phyloP scores from a whole-genome alignment of 1,140 invertebrate species.

The Trypoxylus dichotomus region DNA sequence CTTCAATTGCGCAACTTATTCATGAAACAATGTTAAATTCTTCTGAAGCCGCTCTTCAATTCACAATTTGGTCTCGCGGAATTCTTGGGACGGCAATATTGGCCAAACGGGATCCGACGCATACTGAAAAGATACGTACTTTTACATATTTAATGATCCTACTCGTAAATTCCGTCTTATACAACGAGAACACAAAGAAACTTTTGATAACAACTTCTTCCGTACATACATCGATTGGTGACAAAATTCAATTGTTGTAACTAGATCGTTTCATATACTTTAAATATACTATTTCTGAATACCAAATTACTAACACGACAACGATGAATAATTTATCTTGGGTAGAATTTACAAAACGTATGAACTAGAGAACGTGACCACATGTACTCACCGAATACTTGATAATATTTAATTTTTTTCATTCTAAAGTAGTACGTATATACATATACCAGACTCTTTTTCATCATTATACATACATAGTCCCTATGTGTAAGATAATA shows the following conservation, averaged over 20 bases:
- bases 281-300: constrained; percentile 3
- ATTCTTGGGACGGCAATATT: constrained; percentile 17
- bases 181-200: constrained; percentile 6
- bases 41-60: constrained; percentile 4
- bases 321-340: neutral
- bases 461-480: no score
- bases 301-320: neutral
- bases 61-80: constrained; percentile 7
- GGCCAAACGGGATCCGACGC: neutral
- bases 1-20: constrained; percentile 6
- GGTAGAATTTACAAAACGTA: neutral
- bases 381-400: neutral
- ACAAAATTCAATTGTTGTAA: neutral
- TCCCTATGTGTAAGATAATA: no score
- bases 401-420: neutral
- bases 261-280: neutral
- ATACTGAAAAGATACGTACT: constrained; percentile 11
- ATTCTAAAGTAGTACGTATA: neutral
- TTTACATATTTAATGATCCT: constrained; percentile 25
- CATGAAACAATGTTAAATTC: constrained; percentile 4
- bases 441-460: no score
- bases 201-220: constrained; percentile 22
- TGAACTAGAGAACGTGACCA: neutral
- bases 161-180: constrained; percentile 15
- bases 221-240: neutral